Base-by-base conservation (phyloP, 2,113 vertebrate species). In the Illadopsis cleaveri region DNA sequence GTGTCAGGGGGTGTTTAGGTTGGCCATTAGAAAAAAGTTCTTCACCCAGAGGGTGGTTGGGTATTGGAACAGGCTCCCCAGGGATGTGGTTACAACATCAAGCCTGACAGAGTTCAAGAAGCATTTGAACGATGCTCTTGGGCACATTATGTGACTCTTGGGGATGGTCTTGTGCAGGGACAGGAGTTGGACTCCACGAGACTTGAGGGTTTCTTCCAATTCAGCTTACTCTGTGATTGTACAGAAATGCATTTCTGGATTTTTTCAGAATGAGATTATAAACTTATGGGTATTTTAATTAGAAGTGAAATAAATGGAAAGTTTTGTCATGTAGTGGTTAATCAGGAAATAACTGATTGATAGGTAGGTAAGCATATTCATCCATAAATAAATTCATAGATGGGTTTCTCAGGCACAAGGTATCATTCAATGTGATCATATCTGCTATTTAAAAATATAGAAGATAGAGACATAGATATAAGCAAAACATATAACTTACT, bases 71-170 rank as follows among this genome's bases (percentile, higher is more conserved):
- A 18, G 13, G 9, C 7, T 84, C n/a, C 15, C 12, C 28, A n/a
- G n/a, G 23, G 8, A 4, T 40, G 19, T 33, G 24, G 12, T 47
- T 20, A 56, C 42, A 56, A 15, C 58, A 64, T 5, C 3, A 38
- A 45, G 7, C 12, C 58, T 48, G 23, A 33, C 10, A 56, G n/a
- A 56, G n/a, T 5, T 56, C 40, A 15, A 4, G 11, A 73, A 23
- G 24, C 0, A 0, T 48, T 65, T 40, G 30, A 5, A 19, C 15
- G 40, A 24, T 20, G 10, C 19, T n/a, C 82, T 40, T 3, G 24
- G 12, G 50, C 12, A 40, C 23, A 19, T 4, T 9, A 3, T 19
- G 19, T 13, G 6, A 16, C 7, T 65, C 30, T 20, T n/a, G 42
- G 30, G 50, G 8, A n/a, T n/a, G 10, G 10, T 56, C n/a, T 6